Base-by-base conservation (phyloP, 1,140 invertebrate species). In the Temnothorax longispinosus region DNA sequence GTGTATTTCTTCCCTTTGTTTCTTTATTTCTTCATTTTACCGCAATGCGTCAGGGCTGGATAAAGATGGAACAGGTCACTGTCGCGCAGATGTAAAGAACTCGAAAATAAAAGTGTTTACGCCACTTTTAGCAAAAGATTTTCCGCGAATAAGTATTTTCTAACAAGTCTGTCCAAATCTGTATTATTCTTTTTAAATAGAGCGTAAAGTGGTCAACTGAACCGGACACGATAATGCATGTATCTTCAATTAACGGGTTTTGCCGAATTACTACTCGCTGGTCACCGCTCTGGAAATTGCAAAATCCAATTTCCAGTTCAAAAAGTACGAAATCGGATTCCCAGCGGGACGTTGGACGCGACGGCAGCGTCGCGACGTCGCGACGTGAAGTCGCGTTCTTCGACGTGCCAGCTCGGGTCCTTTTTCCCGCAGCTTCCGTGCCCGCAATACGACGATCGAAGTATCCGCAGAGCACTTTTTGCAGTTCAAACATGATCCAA, bases 381-480 rank as follows among this genome's bases (percentile, higher is more conserved):
- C 69, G 78, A 81, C 80, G 56, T 56, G 6, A 50, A 75, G 80
- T 75, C 80, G 80, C 54, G 54, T n/a, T 75, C 69, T 38, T 38
- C 69, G 69, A 41, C 64, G 78, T 52, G 85, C 47, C 56, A 50
- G 32, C 52, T 54, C 35, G 32, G 60, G 27, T 18, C 47, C 32
- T 77, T 72, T 58, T 77, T 75, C 41, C 54, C 32, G 62, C 71
- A 71, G 54, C 54, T 71, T 85, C 56, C 65, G 35, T 32, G 47
- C 38, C 74, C 58, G 77, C 86, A 82, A 47, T 71, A 77, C 50
- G 69, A 35, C 65, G 72, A 85, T 77, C 72, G 62, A 89, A 89
- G 80, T 69, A 88, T 41, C 80, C 44, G 88, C 80, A 88, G 87
- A 85, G 58, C 21, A 15, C 41, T 64, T 75, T 32, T 64, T 21